Percentiles rank a stretch among this genome's conserved stretches.
These are phyloP conservation scores for Enteromius paludinosus DNA, from an alignment of 2,797 vertebrate genomes.

Conservation along the genomic window DNA sequence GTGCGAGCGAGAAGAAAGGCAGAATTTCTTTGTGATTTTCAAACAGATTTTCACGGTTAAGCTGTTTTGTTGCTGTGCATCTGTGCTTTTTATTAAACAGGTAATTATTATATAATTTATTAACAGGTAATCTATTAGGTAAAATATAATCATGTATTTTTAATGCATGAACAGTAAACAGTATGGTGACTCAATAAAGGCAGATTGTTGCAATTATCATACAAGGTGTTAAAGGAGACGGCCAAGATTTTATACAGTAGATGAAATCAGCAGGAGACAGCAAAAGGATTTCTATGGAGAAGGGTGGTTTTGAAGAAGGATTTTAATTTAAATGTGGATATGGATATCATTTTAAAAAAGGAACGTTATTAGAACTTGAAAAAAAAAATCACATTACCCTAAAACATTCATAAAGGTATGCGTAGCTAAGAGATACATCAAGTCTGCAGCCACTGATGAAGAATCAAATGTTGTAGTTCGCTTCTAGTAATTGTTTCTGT, in stretches of 20 bases:
- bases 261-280: not conserved
- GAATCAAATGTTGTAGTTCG: not conserved
- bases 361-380: not conserved
- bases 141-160: not conserved
- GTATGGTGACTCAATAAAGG: not conserved
- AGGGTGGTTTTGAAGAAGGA: not conserved
- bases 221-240: not conserved
- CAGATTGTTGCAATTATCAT: not conserved
- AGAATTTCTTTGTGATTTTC: not conserved
- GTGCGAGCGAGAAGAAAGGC: not conserved
- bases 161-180: not conserved
- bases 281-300: not conserved
- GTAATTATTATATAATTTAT: too few species aligned
- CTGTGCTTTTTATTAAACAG: not conserved
- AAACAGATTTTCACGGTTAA: not conserved
- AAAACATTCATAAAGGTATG: not conserved
- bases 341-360: not conserved
- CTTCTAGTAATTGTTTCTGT: not conserved
- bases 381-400: not conserved
- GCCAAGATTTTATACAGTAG: not conserved
- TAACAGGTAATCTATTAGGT: not conserved
- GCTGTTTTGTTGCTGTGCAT: not conserved
- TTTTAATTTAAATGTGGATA: not conserved
- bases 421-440: not conserved
- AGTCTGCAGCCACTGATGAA: not conserved